A percentile compares a stretch with the other conserved stretches of the same genome.
Evolutionary conservation across 2,888 invertebrate species (phyloP).

Genomic region (Dione juno): DNA sequence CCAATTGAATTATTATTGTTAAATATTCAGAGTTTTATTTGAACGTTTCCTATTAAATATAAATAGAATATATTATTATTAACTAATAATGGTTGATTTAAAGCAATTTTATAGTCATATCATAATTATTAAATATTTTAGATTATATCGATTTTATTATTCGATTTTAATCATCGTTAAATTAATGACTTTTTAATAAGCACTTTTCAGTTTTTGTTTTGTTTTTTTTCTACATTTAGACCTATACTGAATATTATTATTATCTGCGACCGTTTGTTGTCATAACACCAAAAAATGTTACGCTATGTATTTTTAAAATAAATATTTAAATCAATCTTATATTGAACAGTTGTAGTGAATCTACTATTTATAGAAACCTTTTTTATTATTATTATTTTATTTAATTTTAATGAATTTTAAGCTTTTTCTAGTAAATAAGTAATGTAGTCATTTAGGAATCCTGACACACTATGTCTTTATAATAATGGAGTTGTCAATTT

Average conservation of each 20-base stretch:
- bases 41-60: not conserved
- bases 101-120: constrained; percentile 64
- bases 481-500: not conserved
- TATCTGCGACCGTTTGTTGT: not conserved
- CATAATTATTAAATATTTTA: constrained; percentile 44
- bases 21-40: not conserved
- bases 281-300: constrained; percentile 19
- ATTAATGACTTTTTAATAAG: not conserved
- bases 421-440: constrained; percentile 41
- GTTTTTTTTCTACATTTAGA: not conserved
- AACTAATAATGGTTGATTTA: constrained; percentile 25
- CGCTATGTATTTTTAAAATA: not conserved
- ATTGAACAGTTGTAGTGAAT: constrained; percentile 5
- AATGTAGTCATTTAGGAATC: constrained; percentile 18
- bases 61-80: constrained; percentile 1
- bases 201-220: not conserved
- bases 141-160: constrained; percentile 19
- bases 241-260: not conserved
- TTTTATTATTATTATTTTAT: constrained; percentile 24
- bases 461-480: constrained; percentile 14
- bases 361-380: not conserved
- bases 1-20: constrained; percentile 1
- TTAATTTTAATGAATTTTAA: constrained; percentile 31
- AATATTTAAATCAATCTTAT: constrained; percentile 3
- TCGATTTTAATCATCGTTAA: not conserved